Base-by-base conservation (phyloP, 2,888 invertebrate species). In the Gryllus longicercus region DNA sequence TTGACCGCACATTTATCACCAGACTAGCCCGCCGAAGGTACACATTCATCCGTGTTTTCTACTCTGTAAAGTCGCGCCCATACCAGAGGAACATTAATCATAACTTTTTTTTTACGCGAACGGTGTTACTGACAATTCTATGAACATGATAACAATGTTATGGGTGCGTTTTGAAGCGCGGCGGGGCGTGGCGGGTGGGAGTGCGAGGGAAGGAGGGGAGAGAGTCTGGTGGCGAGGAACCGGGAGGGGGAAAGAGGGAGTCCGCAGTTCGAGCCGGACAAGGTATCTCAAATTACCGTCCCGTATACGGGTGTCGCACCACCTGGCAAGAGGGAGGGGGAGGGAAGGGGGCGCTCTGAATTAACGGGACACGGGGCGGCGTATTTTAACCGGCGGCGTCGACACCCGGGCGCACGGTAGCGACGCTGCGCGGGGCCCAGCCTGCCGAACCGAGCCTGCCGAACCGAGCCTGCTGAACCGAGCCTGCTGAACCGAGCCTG, bases 31-130 rank as follows among this genome's bases (percentile, higher is more conserved):
- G 14, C 14, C 63, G 63, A 63, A 63, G 63, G 63, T 63, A 63
- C 63, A 63, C 63, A 63, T 63, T 63, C 63, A 63, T n/a, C 63
- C 63, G 63, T 63, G 63, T 63, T 63, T 63, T 63, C 63, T 63
- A 63, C 63, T n/a, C 63, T 63, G 63, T 63, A 63, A 63, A 63
- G 63, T 63, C 63, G 63, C 63, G 63, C 63, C 16, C 21, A 21
- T 21, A 21, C 21, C 21, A 21, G 21, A 21, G 21, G 21, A 21
- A 21, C 21, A 21, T 21, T 21, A 21, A 21, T 21, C 21, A 21
- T 21, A 21, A 21, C 21, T 21, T 21, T 21, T 21, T 38, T 38
- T 63, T 63, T 63, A 63, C 63, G 63, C 63, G 16, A 63, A 14
- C 63, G 63, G 63, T n/a, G 63, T 63, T 63, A 63, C 63, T 63